Conservation (phyloP, 2,888 invertebrate species). For the Chorisops tibialis region DNA sequence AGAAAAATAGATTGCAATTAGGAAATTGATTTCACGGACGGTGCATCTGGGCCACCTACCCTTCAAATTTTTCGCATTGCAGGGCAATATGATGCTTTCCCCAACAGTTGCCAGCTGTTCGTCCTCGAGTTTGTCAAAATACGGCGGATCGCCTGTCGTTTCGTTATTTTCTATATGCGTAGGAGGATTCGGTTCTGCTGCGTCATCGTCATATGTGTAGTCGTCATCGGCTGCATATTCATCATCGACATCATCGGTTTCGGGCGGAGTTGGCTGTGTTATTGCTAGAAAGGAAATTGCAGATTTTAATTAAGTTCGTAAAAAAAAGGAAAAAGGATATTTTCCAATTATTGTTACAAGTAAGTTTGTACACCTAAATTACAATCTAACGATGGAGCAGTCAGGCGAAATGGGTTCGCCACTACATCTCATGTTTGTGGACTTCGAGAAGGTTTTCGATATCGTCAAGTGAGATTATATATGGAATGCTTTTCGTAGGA, state of each 20-base stretch:
- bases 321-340: no score
- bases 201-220: slow-evolving; percentile 5
- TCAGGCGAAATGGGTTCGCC: no score
- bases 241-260: background rate
- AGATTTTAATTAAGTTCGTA: background rate
- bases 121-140: slow-evolving; percentile 40
- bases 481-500: no score
- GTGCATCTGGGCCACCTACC: slow-evolving; percentile 36
- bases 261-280: no score
- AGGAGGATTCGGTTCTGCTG: background rate
- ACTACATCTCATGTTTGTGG: no score
- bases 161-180: slow-evolving; percentile 19
- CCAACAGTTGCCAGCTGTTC: slow-evolving; percentile 40
- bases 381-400: no score
- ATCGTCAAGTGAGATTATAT: no score
- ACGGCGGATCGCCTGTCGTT: slow-evolving; percentile 35
- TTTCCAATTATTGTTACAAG: no score
- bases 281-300: background rate
- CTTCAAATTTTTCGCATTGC: slow-evolving; percentile 44
- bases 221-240: slow-evolving; percentile 13
- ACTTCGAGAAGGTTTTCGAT: no score
- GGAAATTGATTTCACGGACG: background rate
- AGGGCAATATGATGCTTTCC: slow-evolving; percentile 42
- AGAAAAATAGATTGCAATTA: background rate
- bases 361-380: no score